Evolutionary conservation across 1,140 invertebrate genomes (phyloP).

Genomic region (Stegodyphus dumicola): DNA sequence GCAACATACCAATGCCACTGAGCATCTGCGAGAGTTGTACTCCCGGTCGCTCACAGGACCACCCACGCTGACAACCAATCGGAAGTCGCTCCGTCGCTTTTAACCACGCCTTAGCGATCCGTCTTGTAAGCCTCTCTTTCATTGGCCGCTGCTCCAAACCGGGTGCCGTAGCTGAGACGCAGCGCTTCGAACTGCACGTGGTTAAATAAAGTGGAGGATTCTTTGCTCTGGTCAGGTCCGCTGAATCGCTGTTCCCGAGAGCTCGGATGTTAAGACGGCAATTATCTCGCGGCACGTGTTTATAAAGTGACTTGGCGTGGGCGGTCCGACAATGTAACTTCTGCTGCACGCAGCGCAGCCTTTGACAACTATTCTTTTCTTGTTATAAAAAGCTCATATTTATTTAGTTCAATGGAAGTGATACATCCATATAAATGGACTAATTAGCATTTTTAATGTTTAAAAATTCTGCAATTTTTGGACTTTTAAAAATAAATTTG

Average conservation of each 20-base stretch:
- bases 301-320: not conserved
- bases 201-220: slow-evolving; percentile 49
- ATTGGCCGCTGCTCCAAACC: not conserved
- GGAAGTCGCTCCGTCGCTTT: not conserved
- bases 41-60: not conserved
- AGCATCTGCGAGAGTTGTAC: not conserved
- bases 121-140: slow-evolving; percentile 31
- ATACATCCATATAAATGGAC: too few relatives aligned
- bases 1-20: not conserved
- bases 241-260: not conserved
- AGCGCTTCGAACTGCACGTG: slow-evolving; percentile 22
- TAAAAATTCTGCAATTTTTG: too few relatives aligned
- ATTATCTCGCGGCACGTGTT: not conserved
- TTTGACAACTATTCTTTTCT: not conserved
- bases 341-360: not conserved
- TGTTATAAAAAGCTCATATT: not conserved
- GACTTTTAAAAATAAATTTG: too few relatives aligned
- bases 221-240: slow-evolving; percentile 22
- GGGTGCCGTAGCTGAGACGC: not conserved
- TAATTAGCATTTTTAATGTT: too few relatives aligned
- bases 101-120: not conserved
- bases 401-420: not conserved
- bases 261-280: not conserved
- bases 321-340: not conserved
- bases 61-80: slow-evolving; percentile 12